phyloP scores from a whole-genome alignment of 2,113 vertebrate species.

The Centrocercus urophasianus region DNA sequence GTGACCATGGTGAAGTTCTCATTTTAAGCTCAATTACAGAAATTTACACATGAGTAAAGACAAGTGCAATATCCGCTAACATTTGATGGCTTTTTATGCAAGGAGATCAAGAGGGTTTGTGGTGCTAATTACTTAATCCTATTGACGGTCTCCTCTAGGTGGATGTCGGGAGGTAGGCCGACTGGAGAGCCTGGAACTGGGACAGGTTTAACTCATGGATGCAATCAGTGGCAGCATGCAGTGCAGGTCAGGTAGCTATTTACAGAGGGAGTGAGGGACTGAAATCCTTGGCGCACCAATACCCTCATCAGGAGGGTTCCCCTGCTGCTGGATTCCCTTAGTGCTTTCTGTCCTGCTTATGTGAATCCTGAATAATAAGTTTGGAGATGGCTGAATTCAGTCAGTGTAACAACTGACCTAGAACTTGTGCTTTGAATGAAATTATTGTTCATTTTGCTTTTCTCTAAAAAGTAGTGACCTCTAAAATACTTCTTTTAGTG shows the following conservation, averaged over 20 bases:
- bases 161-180: neutral
- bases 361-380: neutral
- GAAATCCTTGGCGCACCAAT: neutral
- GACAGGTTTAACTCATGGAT: neutral
- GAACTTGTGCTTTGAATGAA: neutral
- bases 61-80: neutral
- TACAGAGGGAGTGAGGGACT: neutral
- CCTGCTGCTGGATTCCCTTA: neutral
- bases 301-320: neutral
- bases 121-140: slow-evolving; percentile 16
- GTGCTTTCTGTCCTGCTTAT: neutral
- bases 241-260: neutral
- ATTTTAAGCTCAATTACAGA: slow-evolving; percentile 16
- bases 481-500: neutral
- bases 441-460: neutral
- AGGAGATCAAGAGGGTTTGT: neutral
- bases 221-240: neutral
- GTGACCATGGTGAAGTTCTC: neutral
- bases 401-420: neutral
- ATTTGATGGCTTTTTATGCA: neutral
- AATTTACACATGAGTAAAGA: neutral
- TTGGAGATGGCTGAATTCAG: neutral
- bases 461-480: neutral
- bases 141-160: neutral
- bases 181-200: neutral